Evolutionary conservation across 2,888 invertebrate species (phyloP).

Genomic region (Pardosa pseudoannulata): DNA sequence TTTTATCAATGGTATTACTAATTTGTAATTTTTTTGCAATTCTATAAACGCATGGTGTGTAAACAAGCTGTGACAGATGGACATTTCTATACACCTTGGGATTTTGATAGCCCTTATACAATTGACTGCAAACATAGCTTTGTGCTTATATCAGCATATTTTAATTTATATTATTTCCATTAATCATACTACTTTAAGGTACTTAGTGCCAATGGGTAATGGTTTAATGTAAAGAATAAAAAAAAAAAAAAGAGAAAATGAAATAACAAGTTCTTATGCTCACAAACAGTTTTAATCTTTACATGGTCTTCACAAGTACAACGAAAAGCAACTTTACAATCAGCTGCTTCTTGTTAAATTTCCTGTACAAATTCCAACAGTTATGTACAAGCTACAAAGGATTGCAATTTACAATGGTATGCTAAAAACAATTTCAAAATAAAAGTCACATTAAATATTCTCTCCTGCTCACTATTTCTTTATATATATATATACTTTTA

Average conservation of each 20-base stretch:
- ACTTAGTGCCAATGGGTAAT: too few relatives aligned
- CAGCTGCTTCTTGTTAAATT: constrained; percentile 58
- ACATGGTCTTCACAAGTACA: constrained; percentile 58
- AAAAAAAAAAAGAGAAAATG: background rate
- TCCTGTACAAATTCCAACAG: constrained; percentile 71
- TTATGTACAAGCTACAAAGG: constrained; percentile 67
- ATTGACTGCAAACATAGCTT: too few relatives aligned
- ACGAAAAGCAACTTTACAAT: constrained; percentile 42
- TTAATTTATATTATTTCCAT: too few relatives aligned
- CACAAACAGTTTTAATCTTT: constrained; percentile 69
- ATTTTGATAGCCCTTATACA: too few relatives aligned
- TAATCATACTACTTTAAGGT: too few relatives aligned
- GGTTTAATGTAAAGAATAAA: too few relatives aligned
- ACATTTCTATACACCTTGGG: too few relatives aligned
- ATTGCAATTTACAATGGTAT: constrained; percentile 44
- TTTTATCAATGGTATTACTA: too few relatives aligned
- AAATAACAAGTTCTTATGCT: constrained; percentile 20
- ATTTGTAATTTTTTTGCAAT: too few relatives aligned
- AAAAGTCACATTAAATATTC: constrained; percentile 26
- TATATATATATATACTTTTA: background rate
- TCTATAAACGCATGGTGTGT: too few relatives aligned
- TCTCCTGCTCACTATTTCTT: constrained; percentile 16
- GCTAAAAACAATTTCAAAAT: constrained; percentile 49
- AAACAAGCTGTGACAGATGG: too few relatives aligned
- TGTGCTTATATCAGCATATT: too few relatives aligned